These are phyloP conservation scores for Diplolepis rosae DNA, from an alignment of 2,888 invertebrate species.

Conservation along the genomic window DNA sequence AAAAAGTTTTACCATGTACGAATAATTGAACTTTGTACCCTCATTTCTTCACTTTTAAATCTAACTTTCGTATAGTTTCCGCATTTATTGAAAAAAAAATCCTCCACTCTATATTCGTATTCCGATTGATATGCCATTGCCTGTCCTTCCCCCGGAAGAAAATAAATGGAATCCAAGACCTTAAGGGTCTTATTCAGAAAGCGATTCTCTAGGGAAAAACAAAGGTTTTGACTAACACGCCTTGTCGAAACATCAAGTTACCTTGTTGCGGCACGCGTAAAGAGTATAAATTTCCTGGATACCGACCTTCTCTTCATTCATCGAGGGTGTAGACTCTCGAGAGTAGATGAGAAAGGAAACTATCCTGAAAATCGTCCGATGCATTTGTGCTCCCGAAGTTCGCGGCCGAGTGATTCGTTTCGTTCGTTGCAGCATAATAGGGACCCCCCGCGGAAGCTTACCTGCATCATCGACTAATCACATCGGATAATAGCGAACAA, in stretches of 20 bases:
- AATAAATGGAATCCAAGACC: constrained; percentile 23
- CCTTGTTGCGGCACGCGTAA: constrained; percentile 31
- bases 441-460: constrained; percentile 73
- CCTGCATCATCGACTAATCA: constrained; percentile 74
- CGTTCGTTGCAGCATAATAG: constrained; percentile 54
- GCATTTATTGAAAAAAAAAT: no score
- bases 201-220: constrained; percentile 25
- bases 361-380: constrained; percentile 6
- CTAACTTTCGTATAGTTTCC: no score
- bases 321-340: neutral
- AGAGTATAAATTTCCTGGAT: constrained; percentile 26
- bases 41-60: no score
- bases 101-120: neutral
- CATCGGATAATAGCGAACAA: constrained; percentile 72
- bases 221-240: constrained; percentile 27
- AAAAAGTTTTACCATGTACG: no score
- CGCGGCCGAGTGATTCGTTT: constrained; percentile 46
- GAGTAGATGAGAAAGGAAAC: constrained; percentile 2
- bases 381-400: constrained; percentile 10
- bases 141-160: neutral
- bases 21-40: no score
- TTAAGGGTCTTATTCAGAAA: constrained; percentile 5
- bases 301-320: constrained; percentile 4
- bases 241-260: constrained; percentile 30
- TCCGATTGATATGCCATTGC: constrained; percentile 20